These are phyloP conservation scores for Meloidogyne hapla DNA, from an alignment of 1,140 invertebrate genomes.

Conservation along the genomic window DNA sequence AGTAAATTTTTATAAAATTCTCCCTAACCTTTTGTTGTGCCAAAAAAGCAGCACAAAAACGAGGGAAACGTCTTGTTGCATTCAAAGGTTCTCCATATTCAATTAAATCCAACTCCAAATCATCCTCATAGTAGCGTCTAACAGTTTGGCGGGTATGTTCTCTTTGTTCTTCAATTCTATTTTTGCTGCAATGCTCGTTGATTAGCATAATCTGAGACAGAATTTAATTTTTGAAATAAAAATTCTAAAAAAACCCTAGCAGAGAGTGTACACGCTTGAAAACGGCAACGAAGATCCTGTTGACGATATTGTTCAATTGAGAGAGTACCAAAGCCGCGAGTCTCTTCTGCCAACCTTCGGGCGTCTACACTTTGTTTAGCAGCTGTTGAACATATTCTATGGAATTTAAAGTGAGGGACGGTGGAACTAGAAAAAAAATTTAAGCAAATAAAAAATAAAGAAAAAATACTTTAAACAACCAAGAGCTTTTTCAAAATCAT, in stretches of 20 bases:
- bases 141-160: slow-evolving; percentile 19
- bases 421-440: slow-evolving; percentile 34
- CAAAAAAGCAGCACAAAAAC: slow-evolving; percentile 25
- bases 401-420: slow-evolving; percentile 37
- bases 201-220: not conserved
- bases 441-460: not conserved
- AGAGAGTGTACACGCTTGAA: slow-evolving; percentile 40
- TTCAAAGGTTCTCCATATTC: slow-evolving; percentile 19
- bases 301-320: slow-evolving; percentile 36
- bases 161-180: slow-evolving; percentile 15
- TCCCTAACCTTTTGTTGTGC: slow-evolving; percentile 17
- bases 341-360: slow-evolving; percentile 23
- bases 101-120: slow-evolving; percentile 29
- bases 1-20: not conserved
- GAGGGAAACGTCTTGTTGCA: slow-evolving; percentile 19
- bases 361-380: slow-evolving; percentile 31
- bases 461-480: slow-evolving; percentile 38
- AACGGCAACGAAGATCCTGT: slow-evolving; percentile 45
- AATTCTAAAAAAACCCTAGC: slow-evolving; percentile 31
- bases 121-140: slow-evolving; percentile 29
- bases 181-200: not conserved
- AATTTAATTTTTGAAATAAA: not conserved
- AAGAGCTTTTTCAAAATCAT: slow-evolving; percentile 34
- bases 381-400: slow-evolving; percentile 36
- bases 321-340: slow-evolving; percentile 22